Percentiles rank a stretch among this genome's conserved stretches.
phyloP scores from a whole-genome alignment of 2,888 invertebrate species.

The Cryptocheilus praepositus region DNA sequence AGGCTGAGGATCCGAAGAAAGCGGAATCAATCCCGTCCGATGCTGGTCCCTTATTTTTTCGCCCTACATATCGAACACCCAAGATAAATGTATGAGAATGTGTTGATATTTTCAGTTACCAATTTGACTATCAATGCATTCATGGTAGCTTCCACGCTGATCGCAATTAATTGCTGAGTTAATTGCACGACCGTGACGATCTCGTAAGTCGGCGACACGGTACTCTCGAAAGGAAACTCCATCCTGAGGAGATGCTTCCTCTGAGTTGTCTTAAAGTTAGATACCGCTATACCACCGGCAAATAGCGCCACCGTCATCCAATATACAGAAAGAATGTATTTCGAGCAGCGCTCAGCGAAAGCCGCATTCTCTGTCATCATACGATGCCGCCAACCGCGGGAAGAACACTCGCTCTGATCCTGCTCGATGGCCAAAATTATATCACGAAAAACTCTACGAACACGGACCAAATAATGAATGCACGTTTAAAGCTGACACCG shows the following conservation, averaged over 20 bases:
- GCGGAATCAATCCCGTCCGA: too few relatives aligned
- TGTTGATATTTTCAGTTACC: background rate
- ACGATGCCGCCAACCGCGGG: background rate
- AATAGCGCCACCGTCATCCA: conserved; percentile 11
- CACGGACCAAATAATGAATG: background rate
- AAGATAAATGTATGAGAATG: background rate
- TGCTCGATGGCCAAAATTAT: conserved; percentile 12
- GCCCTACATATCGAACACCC: too few relatives aligned
- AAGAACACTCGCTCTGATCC: conserved; percentile 17
- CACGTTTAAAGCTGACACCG: background rate
- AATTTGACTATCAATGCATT: conserved; percentile 13
- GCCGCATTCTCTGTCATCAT: conserved; percentile 15
- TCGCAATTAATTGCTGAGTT: background rate
- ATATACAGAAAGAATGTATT: conserved; percentile 17
- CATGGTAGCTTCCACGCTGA: background rate
- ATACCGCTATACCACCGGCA: background rate
- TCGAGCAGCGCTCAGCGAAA: conserved; percentile 17
- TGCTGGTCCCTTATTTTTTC: too few relatives aligned
- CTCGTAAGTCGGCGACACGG: conserved; percentile 24
- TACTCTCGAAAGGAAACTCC: conserved; percentile 24
- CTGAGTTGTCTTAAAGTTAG: background rate
- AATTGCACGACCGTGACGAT: conserved; percentile 5
- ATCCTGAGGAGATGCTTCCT: conserved; percentile 14
- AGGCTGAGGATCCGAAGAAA: too few relatives aligned
- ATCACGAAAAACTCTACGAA: conserved; percentile 15